Percentiles rank a stretch among this genome's conserved stretches.
These are phyloP conservation scores for Phalacrocorax brasilianus DNA, from an alignment of 2,113 vertebrate species.

Conservation along the genomic window DNA sequence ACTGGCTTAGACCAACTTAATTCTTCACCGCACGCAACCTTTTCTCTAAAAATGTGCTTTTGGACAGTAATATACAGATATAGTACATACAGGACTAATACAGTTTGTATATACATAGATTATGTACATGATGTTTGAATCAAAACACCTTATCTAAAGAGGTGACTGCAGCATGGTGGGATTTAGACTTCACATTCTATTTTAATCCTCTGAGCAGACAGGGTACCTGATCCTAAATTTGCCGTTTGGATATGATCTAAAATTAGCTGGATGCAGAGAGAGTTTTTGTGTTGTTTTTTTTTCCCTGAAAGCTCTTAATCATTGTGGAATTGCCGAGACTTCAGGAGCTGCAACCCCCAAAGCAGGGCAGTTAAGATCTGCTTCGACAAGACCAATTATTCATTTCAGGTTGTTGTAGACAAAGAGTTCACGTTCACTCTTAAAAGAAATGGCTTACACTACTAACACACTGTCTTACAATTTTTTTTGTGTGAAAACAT, in stretches of 20 bases:
- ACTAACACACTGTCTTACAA: not conserved
- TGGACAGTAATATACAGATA: not conserved
- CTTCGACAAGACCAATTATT: too few species aligned
- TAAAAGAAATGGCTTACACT: not conserved
- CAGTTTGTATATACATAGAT: not conserved
- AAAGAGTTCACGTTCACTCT: not conserved
- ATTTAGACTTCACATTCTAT: not conserved
- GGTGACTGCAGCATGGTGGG: not conserved
- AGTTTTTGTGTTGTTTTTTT: not conserved
- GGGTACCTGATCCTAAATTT: not conserved
- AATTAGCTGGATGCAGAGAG: not conserved
- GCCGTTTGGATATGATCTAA: not conserved
- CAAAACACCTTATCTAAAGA: not conserved
- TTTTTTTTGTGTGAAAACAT: not conserved
- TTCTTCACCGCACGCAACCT: not conserved
- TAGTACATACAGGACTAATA: not conserved
- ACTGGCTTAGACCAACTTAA: rapidly evolving
- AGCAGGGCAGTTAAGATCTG: not conserved
- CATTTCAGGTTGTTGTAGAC: not conserved
- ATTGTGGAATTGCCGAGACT: not conserved
- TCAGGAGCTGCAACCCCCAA: not conserved
- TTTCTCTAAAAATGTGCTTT: not conserved
- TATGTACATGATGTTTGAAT: not conserved
- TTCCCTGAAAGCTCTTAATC: not conserved
- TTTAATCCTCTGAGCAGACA: not conserved